These are phyloP conservation scores for Hartigia nigra DNA, from an alignment of 2,888 invertebrate species.

Conservation along the genomic window DNA sequence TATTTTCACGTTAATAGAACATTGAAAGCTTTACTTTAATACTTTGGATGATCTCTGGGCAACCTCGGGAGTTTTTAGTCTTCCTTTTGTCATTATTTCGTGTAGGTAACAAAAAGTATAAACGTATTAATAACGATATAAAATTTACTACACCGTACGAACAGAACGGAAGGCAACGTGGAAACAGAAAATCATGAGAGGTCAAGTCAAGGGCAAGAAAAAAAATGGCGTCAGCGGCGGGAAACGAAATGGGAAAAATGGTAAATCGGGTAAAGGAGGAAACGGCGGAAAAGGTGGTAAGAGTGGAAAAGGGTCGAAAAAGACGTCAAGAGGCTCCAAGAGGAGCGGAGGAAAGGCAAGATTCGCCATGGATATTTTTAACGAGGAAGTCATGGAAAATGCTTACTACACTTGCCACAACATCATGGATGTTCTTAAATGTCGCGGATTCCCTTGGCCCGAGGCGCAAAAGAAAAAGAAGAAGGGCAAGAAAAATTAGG, in stretches of 20 bases:
- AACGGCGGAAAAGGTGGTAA: slow-evolving; percentile 72
- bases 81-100: not conserved
- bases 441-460: slow-evolving; percentile 90
- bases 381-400: slow-evolving; percentile 92
- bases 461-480: slow-evolving; percentile 90
- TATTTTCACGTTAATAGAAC: not conserved
- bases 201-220: slow-evolving; percentile 40
- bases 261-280: slow-evolving; percentile 58
- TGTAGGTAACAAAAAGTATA: not conserved
- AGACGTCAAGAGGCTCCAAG: slow-evolving; percentile 65
- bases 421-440: slow-evolving; percentile 86
- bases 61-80: not conserved
- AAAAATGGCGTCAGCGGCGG: slow-evolving; percentile 29
- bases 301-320: slow-evolving; percentile 66
- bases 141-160: not conserved
- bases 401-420: slow-evolving; percentile 95
- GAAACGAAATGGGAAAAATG: slow-evolving; percentile 50
- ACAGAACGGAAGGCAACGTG: not conserved
- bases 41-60: not conserved
- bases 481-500: slow-evolving; percentile 74
- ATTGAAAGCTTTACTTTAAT: not conserved
- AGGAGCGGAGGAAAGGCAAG: slow-evolving; percentile 73
- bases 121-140: not conserved
- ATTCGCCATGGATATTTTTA: slow-evolving; percentile 86
- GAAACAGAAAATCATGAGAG: slow-evolving; percentile 22